Evolutionary conservation across 2,113 vertebrate genomes (phyloP), one percentile per base, ranked within the genome.

Genomic region (Axis porcinus): DNA sequence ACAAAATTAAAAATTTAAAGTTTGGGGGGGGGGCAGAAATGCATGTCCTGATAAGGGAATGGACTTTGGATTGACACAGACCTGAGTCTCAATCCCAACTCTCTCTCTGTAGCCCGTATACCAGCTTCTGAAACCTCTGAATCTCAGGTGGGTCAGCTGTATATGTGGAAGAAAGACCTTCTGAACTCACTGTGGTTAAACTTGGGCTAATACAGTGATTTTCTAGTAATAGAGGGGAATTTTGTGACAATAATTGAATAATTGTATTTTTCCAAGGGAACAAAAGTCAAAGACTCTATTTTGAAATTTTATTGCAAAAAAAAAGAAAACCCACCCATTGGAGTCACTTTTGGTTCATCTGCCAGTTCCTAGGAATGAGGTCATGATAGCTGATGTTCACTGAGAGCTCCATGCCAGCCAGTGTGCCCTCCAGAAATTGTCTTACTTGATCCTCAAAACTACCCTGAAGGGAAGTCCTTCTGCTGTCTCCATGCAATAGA

Each of bases 231-330:
- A 5, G 30, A 7, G 43, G 40, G 94, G 62, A 89, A 13, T 90
- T 67, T 95, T 67, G 27, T 64, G 82, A 45, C 9, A 19, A 30
- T 70, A 43, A 43, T 33, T 62, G 12, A 92, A 45, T 81, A 33
- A 81, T 92, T 93, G 2, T 87, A 55, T 67, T 88, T 96, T 81
- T 4, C 36, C 47, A 89, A 89, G 82, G 83, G 95, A 89, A 64
- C 36, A 70, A 62, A 70, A 86, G 89, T 60, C 13, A 33, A 11
- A 94, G 74, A 84, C 79, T 96, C 64, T 96, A 6, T 95, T 96
- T 91, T 82, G 28, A 85, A 96, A 90, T 90, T 92, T 67, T 86
- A 81, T 95, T 94, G 40, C 64, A 81, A 90, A 81, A 64, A 14
- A 90, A 12, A 40, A 15, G 57, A 74, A 45, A 91, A 36, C 45